phyloP scores from a whole-genome alignment of 92 coral and sea anemone genomes.

The Epizoanthus scotinus region DNA sequence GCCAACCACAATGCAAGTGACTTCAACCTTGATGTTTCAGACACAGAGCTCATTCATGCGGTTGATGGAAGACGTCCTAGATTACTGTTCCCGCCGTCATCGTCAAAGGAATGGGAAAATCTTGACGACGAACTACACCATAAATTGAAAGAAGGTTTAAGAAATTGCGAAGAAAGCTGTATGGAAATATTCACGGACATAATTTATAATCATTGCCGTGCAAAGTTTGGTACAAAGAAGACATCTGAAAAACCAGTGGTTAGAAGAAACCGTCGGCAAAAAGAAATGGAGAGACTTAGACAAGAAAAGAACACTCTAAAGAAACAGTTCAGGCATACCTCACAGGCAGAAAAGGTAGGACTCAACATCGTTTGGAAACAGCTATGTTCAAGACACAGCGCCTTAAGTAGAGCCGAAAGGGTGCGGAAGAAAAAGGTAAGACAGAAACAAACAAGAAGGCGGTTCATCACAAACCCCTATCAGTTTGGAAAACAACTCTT shows the following conservation, averaged over 20 bases:
- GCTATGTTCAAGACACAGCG: too few species aligned
- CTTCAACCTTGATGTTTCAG: slow-evolving; percentile 11
- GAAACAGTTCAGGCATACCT: too few species aligned
- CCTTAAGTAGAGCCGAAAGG: too few species aligned
- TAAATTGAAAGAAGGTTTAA: slow-evolving; percentile 6
- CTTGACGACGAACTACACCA: slow-evolving; percentile 8
- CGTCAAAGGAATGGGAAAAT: slow-evolving; percentile 7
- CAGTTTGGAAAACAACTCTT: slow-evolving; percentile 2
- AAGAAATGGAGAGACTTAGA: slow-evolving; percentile 12
- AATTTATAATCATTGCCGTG: slow-evolving; percentile 1
- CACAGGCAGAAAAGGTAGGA: too few species aligned
- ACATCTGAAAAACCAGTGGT: neutral
- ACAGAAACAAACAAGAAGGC: too few species aligned
- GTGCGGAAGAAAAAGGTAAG: too few species aligned
- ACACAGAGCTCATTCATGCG: slow-evolving; percentile 6
- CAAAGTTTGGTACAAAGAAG: neutral
- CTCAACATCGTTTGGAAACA: too few species aligned
- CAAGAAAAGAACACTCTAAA: slow-evolving; percentile 5
- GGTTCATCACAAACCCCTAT: slow-evolving; percentile 8
- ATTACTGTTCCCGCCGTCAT: neutral
- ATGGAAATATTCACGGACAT: slow-evolving; percentile 2
- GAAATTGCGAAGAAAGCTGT: slow-evolving; percentile 1
- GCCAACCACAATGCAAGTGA: slow-evolving; percentile 1
- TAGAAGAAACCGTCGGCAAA: slow-evolving; percentile 18
- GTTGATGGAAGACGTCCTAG: slow-evolving; percentile 9